A percentile compares a stretch with the other conserved stretches of the same genome.
phyloP scores from a whole-genome alignment of 2,797 vertebrate genomes.

The Malurus splendens region DNA sequence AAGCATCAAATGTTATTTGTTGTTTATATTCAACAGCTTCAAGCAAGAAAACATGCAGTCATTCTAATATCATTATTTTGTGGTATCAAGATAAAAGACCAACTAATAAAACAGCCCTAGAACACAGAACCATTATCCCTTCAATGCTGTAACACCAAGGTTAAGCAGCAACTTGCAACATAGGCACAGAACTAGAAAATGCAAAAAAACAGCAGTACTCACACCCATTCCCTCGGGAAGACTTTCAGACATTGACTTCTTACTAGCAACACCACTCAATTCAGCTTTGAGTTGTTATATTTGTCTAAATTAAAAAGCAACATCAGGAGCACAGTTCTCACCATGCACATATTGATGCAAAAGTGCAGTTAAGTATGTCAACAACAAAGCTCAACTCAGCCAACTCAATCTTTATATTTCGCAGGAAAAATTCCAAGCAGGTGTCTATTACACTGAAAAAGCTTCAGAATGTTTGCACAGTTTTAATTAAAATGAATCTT shows the following conservation, averaged over 20 bases:
- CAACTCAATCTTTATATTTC: background rate
- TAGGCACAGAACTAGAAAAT: background rate
- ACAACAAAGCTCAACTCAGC: background rate
- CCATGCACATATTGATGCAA: background rate
- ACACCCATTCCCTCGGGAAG: background rate
- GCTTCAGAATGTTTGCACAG: background rate
- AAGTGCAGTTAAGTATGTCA: background rate
- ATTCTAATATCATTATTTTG: background rate
- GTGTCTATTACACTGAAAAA: background rate
- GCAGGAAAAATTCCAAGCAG: background rate
- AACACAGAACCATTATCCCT: background rate
- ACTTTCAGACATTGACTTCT: background rate
- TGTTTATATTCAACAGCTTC: background rate
- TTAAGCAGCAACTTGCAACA: background rate
- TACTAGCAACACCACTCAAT: background rate
- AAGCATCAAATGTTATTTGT: background rate
- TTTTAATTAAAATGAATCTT: background rate
- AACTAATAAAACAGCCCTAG: rapidly evolving
- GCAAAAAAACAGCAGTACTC: background rate
- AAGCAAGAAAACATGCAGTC: background rate
- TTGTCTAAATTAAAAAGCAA: background rate
- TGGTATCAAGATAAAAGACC: background rate
- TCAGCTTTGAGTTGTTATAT: background rate
- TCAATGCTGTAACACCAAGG: background rate
- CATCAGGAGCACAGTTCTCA: background rate